Percentiles rank a stretch among this genome's conserved stretches.
phyloP scores from a whole-genome alignment of 1,140 invertebrate genomes.

The Polyergus mexicanus region DNA sequence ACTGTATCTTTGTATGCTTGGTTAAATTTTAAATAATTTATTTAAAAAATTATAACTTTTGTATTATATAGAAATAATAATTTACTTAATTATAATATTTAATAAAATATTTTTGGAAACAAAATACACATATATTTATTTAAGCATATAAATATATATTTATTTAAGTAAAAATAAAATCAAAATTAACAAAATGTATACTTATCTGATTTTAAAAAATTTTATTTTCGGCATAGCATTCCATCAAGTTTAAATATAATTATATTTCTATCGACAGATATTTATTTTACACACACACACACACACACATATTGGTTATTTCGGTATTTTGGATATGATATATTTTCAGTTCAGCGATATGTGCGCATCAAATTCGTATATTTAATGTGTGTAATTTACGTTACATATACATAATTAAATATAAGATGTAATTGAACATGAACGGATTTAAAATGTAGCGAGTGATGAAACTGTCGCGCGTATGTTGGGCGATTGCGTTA shows the following conservation, averaged over 20 bases:
- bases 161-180: too few relatives aligned
- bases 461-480: neutral
- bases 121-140: too few relatives aligned
- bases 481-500: neutral
- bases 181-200: too few relatives aligned
- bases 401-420: constrained; percentile 31
- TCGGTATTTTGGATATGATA: neutral
- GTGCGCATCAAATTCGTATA: neutral
- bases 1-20: constrained; percentile 14
- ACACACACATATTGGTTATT: neutral
- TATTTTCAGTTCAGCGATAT: neutral
- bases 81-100: too few relatives aligned
- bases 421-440: constrained; percentile 1
- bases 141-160: too few relatives aligned
- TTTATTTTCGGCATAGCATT: too few relatives aligned
- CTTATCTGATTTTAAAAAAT: too few relatives aligned
- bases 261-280: constrained; percentile 31
- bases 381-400: neutral
- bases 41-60: too few relatives aligned
- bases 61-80: too few relatives aligned
- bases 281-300: constrained; percentile 6
- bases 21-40: constrained; percentile 4
- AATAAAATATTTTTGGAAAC: too few relatives aligned
- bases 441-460: constrained; percentile 21
- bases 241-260: constrained; percentile 52